Evolutionary conservation across 1,140 invertebrate species (phyloP).

Genomic region (Drosophila sp.): DNA sequence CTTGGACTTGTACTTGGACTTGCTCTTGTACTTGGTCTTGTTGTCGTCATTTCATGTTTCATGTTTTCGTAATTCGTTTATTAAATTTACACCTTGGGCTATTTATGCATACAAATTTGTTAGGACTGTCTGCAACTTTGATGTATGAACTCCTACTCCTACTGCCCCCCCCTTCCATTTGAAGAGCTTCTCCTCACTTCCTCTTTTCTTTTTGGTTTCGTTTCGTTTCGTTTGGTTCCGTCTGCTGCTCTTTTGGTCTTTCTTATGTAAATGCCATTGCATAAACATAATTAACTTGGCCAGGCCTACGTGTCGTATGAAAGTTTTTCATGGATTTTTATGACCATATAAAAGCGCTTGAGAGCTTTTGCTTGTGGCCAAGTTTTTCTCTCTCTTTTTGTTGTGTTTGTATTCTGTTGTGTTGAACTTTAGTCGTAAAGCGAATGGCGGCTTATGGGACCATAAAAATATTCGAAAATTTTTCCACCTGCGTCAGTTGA

Average conservation of each 20-base stretch:
- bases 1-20: background rate
- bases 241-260: conserved; percentile 57
- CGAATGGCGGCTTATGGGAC: conserved; percentile 3
- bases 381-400: conserved; percentile 10
- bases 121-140: conserved; percentile 35
- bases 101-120: conserved; percentile 61
- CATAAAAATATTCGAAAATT: conserved; percentile 18
- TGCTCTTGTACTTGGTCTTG: background rate
- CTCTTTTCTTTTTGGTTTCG: background rate
- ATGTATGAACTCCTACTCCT: conserved; percentile 39
- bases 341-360: conserved; percentile 57
- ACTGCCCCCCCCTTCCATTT: background rate
- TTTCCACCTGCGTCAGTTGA: conserved; percentile 6
- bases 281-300: conserved; percentile 74
- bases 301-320: conserved; percentile 52
- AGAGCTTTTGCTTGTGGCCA: conserved; percentile 36
- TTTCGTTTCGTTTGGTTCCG: background rate
- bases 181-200: too few species aligned
- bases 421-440: conserved; percentile 6
- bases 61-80: conserved; percentile 72
- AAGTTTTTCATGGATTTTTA: conserved; percentile 60
- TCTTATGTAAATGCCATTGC: conserved; percentile 68
- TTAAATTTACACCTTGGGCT: conserved; percentile 74
- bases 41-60: conserved; percentile 57
- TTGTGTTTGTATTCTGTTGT: background rate